Evolutionary conservation across 1,140 invertebrate species (phyloP).

Genomic region (Drosophila mauritiana): DNA sequence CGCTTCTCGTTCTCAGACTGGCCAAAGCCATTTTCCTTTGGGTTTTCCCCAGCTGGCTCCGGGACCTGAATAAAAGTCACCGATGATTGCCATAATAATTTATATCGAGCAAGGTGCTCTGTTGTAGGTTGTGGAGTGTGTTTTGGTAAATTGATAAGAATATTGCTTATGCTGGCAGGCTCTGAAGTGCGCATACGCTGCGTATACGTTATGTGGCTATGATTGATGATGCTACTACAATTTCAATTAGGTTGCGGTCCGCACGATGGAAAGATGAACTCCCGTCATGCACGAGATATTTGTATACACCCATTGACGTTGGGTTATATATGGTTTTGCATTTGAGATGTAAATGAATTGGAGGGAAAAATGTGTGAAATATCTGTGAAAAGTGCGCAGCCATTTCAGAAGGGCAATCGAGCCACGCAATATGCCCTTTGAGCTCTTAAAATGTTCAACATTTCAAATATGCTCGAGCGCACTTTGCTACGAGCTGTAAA

Average conservation of each 20-base stretch:
- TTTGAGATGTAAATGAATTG: slow-evolving; percentile 32
- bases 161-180: slow-evolving; percentile 60
- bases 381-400: slow-evolving; percentile 11
- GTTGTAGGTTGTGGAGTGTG: slow-evolving; percentile 14
- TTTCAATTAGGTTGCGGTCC: slow-evolving; percentile 69
- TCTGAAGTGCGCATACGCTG: slow-evolving; percentile 50
- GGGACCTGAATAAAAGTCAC: slow-evolving; percentile 71
- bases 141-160: slow-evolving; percentile 71
- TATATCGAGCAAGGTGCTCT: slow-evolving; percentile 39
- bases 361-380: slow-evolving; percentile 3
- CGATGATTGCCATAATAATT: slow-evolving; percentile 80
- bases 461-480: background rate
- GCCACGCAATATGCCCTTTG: slow-evolving; percentile 3
- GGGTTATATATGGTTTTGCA: slow-evolving; percentile 32
- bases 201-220: slow-evolving; percentile 52
- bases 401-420: background rate
- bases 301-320: slow-evolving; percentile 32
- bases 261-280: slow-evolving; percentile 34
- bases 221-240: slow-evolving; percentile 72
- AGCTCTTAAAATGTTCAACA: slow-evolving; percentile 3
- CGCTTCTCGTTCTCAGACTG: background rate
- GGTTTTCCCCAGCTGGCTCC: slow-evolving; percentile 19
- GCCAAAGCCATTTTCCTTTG: slow-evolving; percentile 11
- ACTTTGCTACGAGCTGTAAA: background rate
- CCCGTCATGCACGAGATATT: slow-evolving; percentile 28